Percentiles rank a stretch among this genome's conserved stretches.
Evolutionary conservation across 1,140 invertebrate genomes (phyloP).

Genomic region (Bathynomus jamesi): DNA sequence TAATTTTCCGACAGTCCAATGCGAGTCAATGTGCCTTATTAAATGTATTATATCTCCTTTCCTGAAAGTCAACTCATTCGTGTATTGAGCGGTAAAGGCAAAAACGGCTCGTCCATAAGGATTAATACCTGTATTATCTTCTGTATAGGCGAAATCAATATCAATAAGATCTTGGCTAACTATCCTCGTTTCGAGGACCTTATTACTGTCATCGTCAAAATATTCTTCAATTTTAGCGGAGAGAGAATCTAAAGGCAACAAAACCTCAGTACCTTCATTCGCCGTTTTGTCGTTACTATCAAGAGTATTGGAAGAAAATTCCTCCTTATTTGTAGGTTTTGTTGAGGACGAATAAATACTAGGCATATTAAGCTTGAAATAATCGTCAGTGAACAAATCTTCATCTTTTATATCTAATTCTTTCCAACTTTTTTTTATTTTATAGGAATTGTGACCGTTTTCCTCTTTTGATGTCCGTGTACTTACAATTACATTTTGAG

Average conservation of each 20-base stretch:
- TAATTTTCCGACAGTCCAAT: conserved; percentile 57
- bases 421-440: conserved; percentile 12
- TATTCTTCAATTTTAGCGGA: conserved; percentile 23
- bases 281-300: too few relatives aligned
- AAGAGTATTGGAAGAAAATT: too few relatives aligned
- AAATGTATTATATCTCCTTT: conserved; percentile 54
- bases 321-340: too few relatives aligned
- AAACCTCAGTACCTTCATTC: too few relatives aligned
- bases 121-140: conserved; percentile 43
- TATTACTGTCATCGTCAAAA: conserved; percentile 16
- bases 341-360: too few relatives aligned
- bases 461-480: not conserved
- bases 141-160: conserved; percentile 12
- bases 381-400: conserved; percentile 38
- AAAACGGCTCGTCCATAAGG: conserved; percentile 55
- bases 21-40: conserved; percentile 52
- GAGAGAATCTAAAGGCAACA: not conserved
- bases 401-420: conserved; percentile 20
- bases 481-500: not conserved
- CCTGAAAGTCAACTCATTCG: conserved; percentile 54
- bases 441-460: not conserved
- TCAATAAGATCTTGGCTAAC: not conserved
- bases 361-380: conserved; percentile 39
- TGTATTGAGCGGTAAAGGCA: conserved; percentile 53
- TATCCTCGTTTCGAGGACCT: not conserved